These are phyloP conservation scores for Hipparchia semele DNA, from an alignment of 2,888 invertebrate genomes.

Conservation along the genomic window DNA sequence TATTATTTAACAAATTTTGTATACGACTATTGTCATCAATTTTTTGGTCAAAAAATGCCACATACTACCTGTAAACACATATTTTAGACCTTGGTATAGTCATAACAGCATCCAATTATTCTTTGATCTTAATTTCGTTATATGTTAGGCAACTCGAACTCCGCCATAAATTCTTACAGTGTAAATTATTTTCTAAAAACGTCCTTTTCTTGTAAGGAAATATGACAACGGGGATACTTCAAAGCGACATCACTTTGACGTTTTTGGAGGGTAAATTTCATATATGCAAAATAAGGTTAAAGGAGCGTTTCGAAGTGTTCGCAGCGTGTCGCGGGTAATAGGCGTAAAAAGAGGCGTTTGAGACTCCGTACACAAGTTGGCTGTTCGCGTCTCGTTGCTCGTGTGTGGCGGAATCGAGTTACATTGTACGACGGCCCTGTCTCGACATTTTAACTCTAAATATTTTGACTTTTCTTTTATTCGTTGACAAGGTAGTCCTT, in stretches of 20 bases:
- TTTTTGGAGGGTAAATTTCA: constrained; percentile 29
- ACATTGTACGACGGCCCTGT: background rate
- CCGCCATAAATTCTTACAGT: constrained; percentile 5
- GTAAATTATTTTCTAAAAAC: constrained; percentile 24
- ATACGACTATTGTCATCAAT: no score
- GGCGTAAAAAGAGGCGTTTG: constrained; percentile 26
- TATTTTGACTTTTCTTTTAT: no score
- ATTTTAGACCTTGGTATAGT: no score
- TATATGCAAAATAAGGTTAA: constrained; percentile 30
- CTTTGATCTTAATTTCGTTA: constrained; percentile 14
- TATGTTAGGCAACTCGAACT: background rate
- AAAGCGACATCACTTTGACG: constrained; percentile 21
- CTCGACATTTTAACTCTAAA: background rate
- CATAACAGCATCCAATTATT: background rate
- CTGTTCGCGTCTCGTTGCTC: background rate
- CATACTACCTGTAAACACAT: no score
- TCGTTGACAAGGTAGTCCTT: no score
- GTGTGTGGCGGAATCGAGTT: constrained; percentile 5
- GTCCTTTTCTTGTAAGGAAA: constrained; percentile 5
- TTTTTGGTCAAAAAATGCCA: no score
- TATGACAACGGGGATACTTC: constrained; percentile 20
- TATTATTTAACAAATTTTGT: no score
- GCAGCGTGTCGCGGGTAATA: constrained; percentile 29
- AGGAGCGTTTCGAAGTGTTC: constrained; percentile 22
- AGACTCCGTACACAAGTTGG: constrained; percentile 2